Percentiles rank a stretch among this genome's conserved stretches.
phyloP scores from a whole-genome alignment of 2,888 invertebrate genomes.

The Mesoligia furuncula region DNA sequence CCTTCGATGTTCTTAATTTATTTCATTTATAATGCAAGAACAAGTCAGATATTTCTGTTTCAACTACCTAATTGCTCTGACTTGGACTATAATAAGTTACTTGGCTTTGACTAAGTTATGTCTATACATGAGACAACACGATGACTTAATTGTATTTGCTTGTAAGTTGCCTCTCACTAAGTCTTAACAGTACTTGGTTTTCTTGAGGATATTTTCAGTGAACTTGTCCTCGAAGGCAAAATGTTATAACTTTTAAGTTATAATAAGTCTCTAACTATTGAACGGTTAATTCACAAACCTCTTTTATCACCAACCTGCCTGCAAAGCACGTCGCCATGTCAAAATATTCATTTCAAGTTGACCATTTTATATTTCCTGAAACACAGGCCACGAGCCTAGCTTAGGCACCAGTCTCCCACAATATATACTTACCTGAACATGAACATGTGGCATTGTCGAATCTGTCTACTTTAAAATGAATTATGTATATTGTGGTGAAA shows the following conservation, averaged over 20 bases:
- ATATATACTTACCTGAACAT: no score
- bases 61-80: neutral
- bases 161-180: neutral
- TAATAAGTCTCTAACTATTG: neutral
- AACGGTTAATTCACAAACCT: neutral
- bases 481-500: no score
- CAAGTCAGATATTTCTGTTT: neutral
- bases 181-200: neutral
- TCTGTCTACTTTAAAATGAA: no score
- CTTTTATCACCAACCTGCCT: neutral
- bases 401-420: no score
- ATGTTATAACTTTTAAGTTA: neutral
- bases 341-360: no score
- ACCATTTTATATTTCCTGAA: no score
- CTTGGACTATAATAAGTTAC: neutral
- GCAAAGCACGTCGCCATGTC: no score
- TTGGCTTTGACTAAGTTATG: conserved; percentile 11
- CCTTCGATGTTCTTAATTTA: neutral
- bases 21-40: neutral
- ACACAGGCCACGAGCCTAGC: no score
- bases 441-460: no score
- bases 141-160: neutral
- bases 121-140: neutral
- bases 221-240: neutral
- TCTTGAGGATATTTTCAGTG: neutral